phyloP scores from a whole-genome alignment of 2,113 vertebrate species.

The Tiliqua scincoides region DNA sequence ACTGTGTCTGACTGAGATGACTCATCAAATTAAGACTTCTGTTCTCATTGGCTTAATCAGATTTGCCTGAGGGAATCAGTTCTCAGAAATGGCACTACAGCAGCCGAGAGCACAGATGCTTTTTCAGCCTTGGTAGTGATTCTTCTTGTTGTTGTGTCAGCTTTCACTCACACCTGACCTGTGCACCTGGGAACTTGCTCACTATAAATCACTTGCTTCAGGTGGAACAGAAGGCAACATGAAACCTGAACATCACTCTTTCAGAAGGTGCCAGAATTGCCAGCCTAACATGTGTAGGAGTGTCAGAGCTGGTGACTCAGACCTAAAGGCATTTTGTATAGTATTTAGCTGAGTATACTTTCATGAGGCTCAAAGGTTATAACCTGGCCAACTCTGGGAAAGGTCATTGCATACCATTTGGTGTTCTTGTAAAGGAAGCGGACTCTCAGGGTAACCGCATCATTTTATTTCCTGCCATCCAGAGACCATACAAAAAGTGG shows the following conservation, averaged over 20 bases:
- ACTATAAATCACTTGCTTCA: neutral
- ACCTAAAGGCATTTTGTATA: neutral
- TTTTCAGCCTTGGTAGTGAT: neutral
- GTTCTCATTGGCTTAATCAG: neutral
- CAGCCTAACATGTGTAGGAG: neutral
- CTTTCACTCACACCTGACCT: neutral
- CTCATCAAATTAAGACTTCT: neutral
- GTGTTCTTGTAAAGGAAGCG: neutral
- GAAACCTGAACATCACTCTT: neutral
- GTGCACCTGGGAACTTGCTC: neutral
- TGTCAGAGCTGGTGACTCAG: neutral
- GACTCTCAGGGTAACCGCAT: neutral
- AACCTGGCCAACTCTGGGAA: neutral
- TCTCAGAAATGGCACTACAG: neutral
- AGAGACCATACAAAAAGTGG: neutral
- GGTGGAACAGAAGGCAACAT: neutral
- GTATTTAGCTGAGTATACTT: neutral
- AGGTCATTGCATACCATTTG: neutral
- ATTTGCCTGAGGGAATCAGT: neutral
- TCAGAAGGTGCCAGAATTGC: neutral
- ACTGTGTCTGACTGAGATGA: neutral
- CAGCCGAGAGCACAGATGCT: neutral
- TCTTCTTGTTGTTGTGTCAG: neutral
- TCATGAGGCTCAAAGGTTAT: neutral
- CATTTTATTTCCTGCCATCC: neutral